These are phyloP conservation scores for Microtus pennsylvanicus DNA, from an alignment of 2,113 vertebrate species.

Conservation along the genomic window DNA sequence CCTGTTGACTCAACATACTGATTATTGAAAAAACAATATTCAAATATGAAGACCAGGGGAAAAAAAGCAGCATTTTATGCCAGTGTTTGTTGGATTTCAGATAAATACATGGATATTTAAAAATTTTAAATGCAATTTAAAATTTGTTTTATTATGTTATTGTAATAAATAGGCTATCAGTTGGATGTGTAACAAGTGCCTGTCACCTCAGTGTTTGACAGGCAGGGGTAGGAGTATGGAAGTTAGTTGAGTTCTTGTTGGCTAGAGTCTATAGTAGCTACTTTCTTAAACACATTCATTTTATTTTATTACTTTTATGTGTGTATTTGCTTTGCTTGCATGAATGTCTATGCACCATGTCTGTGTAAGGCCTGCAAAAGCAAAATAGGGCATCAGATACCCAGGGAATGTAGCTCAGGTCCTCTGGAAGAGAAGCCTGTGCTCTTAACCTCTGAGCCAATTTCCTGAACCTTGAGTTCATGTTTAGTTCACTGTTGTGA, in stretches of 20 bases:
- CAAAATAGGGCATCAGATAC: neutral
- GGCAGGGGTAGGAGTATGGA: neutral
- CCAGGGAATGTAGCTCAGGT: neutral
- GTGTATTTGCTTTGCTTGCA: neutral
- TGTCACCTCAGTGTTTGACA: neutral
- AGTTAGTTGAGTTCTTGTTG: neutral
- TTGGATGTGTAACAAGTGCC: neutral
- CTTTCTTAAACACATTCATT: slow-evolving; percentile 31
- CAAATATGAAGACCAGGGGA: neutral
- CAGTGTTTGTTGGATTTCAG: neutral
- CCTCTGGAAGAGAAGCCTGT: neutral
- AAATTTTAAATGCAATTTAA: neutral
- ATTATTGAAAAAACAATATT: slow-evolving; percentile 3
- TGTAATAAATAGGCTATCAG: neutral
- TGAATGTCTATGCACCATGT: neutral
- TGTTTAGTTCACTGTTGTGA: slow-evolving; percentile 19
- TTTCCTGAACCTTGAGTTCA: neutral
- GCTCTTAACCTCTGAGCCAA: neutral
- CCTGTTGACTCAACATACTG: neutral
- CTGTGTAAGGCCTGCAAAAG: neutral
- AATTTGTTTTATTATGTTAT: neutral
- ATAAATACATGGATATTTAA: slow-evolving; percentile 34
- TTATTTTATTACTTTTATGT: neutral
- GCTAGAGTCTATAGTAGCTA: neutral
- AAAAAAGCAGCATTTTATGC: neutral